These are phyloP conservation scores for Pteromalus puparum DNA, from an alignment of 1,140 invertebrate genomes.

Conservation along the genomic window DNA sequence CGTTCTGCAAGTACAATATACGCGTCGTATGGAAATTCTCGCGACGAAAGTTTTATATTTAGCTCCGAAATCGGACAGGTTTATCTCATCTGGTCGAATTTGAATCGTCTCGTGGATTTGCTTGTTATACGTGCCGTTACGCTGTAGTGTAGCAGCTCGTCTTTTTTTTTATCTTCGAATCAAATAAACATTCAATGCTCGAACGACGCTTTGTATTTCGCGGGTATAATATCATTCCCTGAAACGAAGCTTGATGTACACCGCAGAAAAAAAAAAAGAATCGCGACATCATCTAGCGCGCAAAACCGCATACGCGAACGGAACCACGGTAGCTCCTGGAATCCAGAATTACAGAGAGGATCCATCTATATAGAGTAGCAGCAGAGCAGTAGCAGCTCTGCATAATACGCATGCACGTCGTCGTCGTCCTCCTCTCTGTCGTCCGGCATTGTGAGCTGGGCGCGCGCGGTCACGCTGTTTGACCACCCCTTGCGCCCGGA, in stretches of 20 bases:
- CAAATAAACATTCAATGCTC: not conserved
- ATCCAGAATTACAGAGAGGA: slow-evolving; percentile 11
- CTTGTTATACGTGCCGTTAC: too few relatives aligned
- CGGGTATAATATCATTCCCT: not conserved
- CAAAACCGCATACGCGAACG: not conserved
- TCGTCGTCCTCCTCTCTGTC: not conserved
- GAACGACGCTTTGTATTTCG: not conserved
- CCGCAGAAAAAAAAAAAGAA: not conserved
- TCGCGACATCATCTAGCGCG: not conserved
- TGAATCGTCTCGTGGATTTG: too few relatives aligned
- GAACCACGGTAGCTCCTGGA: not conserved
- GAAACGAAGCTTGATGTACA: not conserved
- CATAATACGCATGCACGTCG: slow-evolving; percentile 20
- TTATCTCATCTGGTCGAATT: too few relatives aligned
- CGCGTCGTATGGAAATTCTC: not conserved
- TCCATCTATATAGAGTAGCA: not conserved
- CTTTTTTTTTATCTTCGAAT: not conserved
- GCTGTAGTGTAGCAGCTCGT: too few relatives aligned
- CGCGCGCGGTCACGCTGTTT: slow-evolving; percentile 73
- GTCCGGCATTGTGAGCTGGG: slow-evolving; percentile 27
- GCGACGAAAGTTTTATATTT: slow-evolving; percentile 1
- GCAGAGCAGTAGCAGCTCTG: not conserved
- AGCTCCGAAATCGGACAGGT: not conserved
- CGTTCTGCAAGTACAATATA: not conserved
- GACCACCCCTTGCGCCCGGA: slow-evolving; percentile 65